Base-by-base conservation (phyloP, 2,113 vertebrate species). In the Strix aluco region DNA sequence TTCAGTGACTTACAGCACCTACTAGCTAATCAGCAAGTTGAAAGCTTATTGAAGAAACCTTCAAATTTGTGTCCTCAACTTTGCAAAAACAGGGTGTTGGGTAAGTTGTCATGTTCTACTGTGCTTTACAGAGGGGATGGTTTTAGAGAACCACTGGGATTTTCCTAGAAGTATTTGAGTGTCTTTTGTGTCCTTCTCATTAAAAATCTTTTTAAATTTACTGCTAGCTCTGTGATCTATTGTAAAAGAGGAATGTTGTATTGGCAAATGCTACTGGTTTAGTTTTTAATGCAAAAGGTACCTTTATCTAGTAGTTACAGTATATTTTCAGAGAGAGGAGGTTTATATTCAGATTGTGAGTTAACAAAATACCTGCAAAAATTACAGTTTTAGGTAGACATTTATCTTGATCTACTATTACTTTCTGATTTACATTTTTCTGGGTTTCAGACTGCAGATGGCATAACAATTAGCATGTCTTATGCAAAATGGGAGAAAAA, bases 381-480 rank as follows among this genome's bases (percentile, higher is more conserved):
- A 97, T 94, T 87, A 47, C 85, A 83, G 47, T 81, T 92, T 96
- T 54, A 75, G 57, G 80, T 81, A 81, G 70, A 66, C 0, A 2
- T 15, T 63, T 91, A 21, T 82, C 73, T 95, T 95, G 84, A 84
- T 96, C 69, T 91, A 34, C 83, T 91, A 27, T 93, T 95, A 85
- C 75, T 70, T 93, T 86, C 93, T 86, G 59, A 92, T 93, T 95
- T 95, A 86, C 88, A 89, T 96, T 97, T 97, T 90, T 90, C 88
- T 96, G 82, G 58, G 52, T 80, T 97, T 96, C 88, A 94, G 57
- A 81, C 89, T 97, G 92, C 51, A 97, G 72, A 96, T 96, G 86
- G 62, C 81, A 92, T 90, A 97, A 85, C 82, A 91, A 93, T 96
- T 96, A 97, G 67, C 86, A 91, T 95, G 69, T 96, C 90, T 95